A percentile compares a stretch with the other conserved stretches of the same genome.
Conservation (phyloP, 53 echinoderm and acorn worm genomes). For the Arbacia lixula region DNA sequence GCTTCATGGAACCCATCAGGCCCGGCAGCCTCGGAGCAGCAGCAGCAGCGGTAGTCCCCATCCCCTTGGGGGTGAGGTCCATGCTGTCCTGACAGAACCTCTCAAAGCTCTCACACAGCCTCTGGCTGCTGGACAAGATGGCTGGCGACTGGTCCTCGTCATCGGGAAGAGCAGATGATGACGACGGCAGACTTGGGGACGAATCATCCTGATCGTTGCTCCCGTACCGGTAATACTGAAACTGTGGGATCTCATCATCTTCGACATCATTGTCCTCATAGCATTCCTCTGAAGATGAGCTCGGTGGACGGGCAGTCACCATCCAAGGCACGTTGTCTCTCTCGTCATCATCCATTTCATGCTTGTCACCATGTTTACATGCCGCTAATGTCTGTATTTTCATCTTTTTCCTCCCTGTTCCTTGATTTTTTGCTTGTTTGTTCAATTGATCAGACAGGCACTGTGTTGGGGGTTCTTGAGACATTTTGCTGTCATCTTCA, state of each 20-base stretch:
- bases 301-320: neutral
- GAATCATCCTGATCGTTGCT: neutral
- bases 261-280: neutral
- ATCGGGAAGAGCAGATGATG: neutral
- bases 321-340: slow-evolving; percentile 26
- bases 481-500: neutral
- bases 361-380: neutral
- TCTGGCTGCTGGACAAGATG: slow-evolving; percentile 5
- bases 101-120: neutral
- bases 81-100: slow-evolving; percentile 1
- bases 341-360: neutral
- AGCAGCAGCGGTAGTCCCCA: neutral
- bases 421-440: neutral
- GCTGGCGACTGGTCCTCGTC: too few species aligned
- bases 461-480: neutral
- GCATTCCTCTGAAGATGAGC: slow-evolving; percentile 9
- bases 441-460: neutral
- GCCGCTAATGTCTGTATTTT: too few species aligned
- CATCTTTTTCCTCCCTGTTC: neutral
- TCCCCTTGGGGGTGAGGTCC: neutral
- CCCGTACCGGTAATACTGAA: neutral
- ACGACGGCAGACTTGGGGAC: neutral
- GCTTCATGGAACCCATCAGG: too few species aligned
- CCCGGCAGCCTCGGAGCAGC: neutral
- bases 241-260: neutral